phyloP scores from a whole-genome alignment of 1,140 invertebrate genomes.

The Schlechtendalia chinensis region DNA sequence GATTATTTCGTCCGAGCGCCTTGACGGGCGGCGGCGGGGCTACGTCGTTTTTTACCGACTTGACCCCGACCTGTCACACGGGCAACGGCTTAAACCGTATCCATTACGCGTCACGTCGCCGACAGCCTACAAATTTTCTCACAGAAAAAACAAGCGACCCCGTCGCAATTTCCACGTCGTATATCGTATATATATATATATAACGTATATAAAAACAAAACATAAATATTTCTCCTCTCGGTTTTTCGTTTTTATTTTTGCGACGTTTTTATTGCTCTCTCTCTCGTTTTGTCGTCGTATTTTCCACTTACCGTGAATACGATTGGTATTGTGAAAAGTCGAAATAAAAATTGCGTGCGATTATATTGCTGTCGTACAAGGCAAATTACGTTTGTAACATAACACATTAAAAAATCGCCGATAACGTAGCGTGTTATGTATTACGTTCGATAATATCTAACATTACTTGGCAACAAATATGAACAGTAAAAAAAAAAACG shows the following conservation, averaged over 20 bases:
- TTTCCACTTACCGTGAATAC: not conserved
- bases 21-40: not conserved
- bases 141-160: conserved; percentile 35
- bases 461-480: no score
- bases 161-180: not conserved
- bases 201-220: not conserved
- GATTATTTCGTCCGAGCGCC: conserved; percentile 38
- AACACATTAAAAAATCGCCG: no score
- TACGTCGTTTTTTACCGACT: conserved; percentile 43
- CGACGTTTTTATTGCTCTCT: not conserved
- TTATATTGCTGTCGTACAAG: no score
- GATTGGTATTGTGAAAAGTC: no score
- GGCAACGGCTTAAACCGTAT: conserved; percentile 33
- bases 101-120: conserved; percentile 46
- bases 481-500: no score
- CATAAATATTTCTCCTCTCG: not conserved
- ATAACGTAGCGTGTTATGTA: no score
- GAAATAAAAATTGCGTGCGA: no score
- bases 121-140: conserved; percentile 48
- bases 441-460: no score
- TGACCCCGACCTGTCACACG: conserved; percentile 43
- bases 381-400: no score
- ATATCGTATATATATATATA: not conserved
- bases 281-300: not conserved
- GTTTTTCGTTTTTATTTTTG: conserved; percentile 6